Evolutionary conservation across 1,140 invertebrate genomes (phyloP), one percentile per base, ranked within the genome.

Genomic region (Radopholus similis): DNA sequence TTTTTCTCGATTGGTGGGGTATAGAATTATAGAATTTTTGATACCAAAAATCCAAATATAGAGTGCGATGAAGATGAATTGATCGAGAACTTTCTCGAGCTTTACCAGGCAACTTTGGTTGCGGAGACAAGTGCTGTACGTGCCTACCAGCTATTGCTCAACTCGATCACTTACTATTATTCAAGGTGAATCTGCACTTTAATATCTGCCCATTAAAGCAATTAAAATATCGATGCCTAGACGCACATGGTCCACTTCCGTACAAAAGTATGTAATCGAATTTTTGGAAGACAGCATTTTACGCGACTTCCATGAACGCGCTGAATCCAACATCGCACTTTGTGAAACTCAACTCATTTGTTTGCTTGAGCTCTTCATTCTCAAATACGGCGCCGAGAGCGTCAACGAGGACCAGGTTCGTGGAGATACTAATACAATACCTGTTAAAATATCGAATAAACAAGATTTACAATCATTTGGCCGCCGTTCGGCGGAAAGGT

Each of bases 91-190:
- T 58, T 58, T 15, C 35, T 13, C 28, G 28, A 58, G 38, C 40
- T 58, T 58, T 58, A 58, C 13, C 15, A 58, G 4, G 56, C 35
- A 13, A 21, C 38, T 40, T 9, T 58, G n/a, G 15, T n/a, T 11
- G 35, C 40, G 8, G 34, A 58, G 0, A 35, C 23, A 23, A 26
- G 26, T 42, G 8, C 56, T 35, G 35, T 23, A 15, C 56, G 40
- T n/a, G 18, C 56, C 15, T 58, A 58, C 21, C 56, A 58, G 15
- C 56, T 58, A 26, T n/a, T 58, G 15, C 26, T 58, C 13, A 58
- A 58, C 23, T 42, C 56, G 11, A 28, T 58, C 23, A 58, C 56
- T 23, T 40, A 21, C 8, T 58, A 11, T 58, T 58, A 58, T 9
- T 58, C 56, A n/a, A 58, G 40, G 56, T 58, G 15, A 40, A 34